Evolutionary conservation across 2,888 invertebrate genomes (phyloP).

Genomic region (Galerucella pusilla): DNA sequence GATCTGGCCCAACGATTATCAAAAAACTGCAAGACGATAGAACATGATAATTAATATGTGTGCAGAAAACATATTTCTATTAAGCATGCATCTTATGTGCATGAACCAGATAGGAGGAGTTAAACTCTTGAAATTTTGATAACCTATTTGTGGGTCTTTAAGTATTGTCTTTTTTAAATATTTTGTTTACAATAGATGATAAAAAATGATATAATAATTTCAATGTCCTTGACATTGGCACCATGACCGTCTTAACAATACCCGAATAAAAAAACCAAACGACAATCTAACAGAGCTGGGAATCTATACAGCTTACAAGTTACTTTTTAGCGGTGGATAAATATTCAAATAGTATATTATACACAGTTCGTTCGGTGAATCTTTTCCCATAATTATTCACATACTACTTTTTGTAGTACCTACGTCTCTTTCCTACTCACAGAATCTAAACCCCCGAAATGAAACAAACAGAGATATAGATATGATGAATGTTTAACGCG

Average conservation of each 20-base stretch:
- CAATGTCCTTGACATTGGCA: constrained; percentile 50
- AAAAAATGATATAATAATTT: constrained; percentile 52
- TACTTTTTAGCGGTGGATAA: neutral
- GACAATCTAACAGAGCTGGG: constrained; percentile 16
- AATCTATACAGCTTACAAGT: neutral
- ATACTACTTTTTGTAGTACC: too few relatives aligned
- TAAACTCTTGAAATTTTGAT: constrained; percentile 6
- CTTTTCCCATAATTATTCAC: too few relatives aligned
- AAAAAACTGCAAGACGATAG: too few relatives aligned
- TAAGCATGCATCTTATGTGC: neutral
- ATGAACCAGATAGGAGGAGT: constrained; percentile 3
- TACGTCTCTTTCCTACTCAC: too few relatives aligned
- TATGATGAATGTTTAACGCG: too few relatives aligned
- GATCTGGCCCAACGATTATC: too few relatives aligned
- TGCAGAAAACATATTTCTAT: neutral
- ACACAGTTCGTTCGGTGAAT: too few relatives aligned
- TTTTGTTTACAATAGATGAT: constrained; percentile 49
- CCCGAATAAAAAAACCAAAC: constrained; percentile 47
- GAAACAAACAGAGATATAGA: too few relatives aligned
- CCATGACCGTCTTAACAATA: constrained; percentile 55
- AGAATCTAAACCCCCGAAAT: too few relatives aligned
- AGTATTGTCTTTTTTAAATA: constrained; percentile 45
- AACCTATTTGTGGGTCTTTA: constrained; percentile 1
- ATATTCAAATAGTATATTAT: too few relatives aligned
- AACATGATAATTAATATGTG: too few relatives aligned